Conservation (phyloP, 2,113 vertebrate genomes). For the Neolamprologus fasciatus region DNA sequence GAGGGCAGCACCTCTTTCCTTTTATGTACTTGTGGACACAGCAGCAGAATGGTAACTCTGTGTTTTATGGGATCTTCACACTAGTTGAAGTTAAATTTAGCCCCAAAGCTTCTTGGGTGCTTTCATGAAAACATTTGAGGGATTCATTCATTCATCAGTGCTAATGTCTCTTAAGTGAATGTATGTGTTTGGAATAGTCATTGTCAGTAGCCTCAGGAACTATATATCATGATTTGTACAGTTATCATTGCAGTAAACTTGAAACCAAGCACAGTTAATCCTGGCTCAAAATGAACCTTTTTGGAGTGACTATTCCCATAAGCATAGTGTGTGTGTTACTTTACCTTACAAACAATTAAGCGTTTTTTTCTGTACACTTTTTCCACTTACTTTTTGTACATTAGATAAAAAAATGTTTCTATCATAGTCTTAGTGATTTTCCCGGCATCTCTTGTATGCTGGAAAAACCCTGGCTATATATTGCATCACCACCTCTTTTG, state of each 20-base stretch:
- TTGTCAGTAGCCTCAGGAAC: neutral
- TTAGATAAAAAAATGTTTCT: neutral
- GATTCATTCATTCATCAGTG: neutral
- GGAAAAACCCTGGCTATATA: neutral
- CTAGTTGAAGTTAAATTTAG: neutral
- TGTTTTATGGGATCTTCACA: neutral
- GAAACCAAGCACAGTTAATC: neutral
- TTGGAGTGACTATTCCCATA: neutral
- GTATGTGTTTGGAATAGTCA: neutral
- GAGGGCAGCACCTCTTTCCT: neutral
- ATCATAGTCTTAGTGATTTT: neutral
- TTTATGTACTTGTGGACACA: neutral
- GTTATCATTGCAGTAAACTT: neutral
- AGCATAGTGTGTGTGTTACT: neutral
- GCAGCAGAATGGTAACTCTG: neutral
- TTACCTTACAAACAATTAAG: neutral
- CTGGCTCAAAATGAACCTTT: neutral
- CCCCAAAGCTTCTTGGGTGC: neutral
- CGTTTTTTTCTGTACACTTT: neutral
- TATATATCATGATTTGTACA: neutral
- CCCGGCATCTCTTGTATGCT: neutral
- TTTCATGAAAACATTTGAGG: neutral
- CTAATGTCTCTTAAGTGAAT: neutral
- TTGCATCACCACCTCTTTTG: neutral
- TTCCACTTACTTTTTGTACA: neutral